Evolutionary conservation across 2,797 vertebrate species (phyloP), one percentile per base, ranked within the genome.

Genomic region (Sebastes reedi): DNA sequence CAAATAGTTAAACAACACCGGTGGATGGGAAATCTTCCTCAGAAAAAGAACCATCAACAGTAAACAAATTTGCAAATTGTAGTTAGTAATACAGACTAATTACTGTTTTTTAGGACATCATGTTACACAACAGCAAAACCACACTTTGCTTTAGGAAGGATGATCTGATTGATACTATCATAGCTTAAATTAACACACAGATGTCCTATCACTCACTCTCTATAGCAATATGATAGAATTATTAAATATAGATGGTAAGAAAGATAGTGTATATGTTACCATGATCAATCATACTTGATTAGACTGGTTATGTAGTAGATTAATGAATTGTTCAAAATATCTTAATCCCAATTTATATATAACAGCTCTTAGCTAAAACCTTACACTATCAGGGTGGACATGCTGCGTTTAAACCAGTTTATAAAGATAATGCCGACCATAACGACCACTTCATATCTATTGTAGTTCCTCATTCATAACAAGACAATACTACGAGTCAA

Each of bases 391-490:
- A 61, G 64, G 13, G 12, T 20, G 6, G 8, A 50, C 10, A 34
- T 50, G 30, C 11, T 12, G 42, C 32, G 42, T 71, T 60, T 72
- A 16, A 75, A 69, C 46, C 6, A n/a, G 12, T 64, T 25, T 5
- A n/a, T 27, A 72, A 65, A 77, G 61, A 60, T 75, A 70, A 73
- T 7, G 24, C 11, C 14, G 25, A 56, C 25, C 11, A 30, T 24
- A 18, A 67, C 0, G 10, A 59, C 56, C 32, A 39, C 30, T 32
- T 27, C 39, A 72, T 58, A 55, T 73, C 5, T 52, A 18, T 3
- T 8, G 4, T 3, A 61, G 72, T 81, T 75, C 79, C 22, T 69
- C 42, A 86, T 80, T 82, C 30, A 85, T 66, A 34, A 30, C 2
- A 22, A 25, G 8, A 30, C 25, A 32, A 64, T 30, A 29, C 6